These are phyloP conservation scores for Pyrochroa serraticornis DNA, from an alignment of 2,888 invertebrate species.

Conservation along the genomic window DNA sequence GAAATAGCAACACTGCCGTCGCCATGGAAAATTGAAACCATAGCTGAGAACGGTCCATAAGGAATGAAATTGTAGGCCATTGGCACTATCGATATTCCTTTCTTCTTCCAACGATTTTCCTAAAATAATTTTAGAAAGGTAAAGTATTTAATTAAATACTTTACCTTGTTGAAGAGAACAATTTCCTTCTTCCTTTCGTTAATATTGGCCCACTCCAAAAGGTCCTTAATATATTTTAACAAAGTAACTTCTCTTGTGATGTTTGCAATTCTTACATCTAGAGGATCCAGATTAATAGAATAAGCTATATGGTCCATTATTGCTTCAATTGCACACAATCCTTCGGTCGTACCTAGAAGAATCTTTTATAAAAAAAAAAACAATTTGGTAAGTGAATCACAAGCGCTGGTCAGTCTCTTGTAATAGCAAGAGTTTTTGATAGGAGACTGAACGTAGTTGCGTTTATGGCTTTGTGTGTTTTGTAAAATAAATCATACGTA, in stretches of 20 bases:
- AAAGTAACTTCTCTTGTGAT: constrained; percentile 49
- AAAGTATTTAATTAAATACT: not conserved
- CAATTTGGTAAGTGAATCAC: no score
- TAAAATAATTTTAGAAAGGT: constrained; percentile 37
- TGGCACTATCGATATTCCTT: constrained; percentile 71
- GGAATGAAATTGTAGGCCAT: constrained; percentile 69
- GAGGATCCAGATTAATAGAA: constrained; percentile 63
- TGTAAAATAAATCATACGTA: no score
- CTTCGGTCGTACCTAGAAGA: constrained; percentile 61
- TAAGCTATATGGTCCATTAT: constrained; percentile 72
- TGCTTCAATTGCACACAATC: constrained; percentile 65
- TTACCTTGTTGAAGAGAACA: constrained; percentile 64
- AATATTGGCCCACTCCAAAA: constrained; percentile 65
- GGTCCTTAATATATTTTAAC: constrained; percentile 62
- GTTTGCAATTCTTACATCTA: constrained; percentile 65
- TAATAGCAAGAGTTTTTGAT: no score
- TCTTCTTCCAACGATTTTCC: constrained; percentile 82
- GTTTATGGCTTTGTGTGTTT: no score
- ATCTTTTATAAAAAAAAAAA: no score
- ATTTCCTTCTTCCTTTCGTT: constrained; percentile 62
- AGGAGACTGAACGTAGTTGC: no score
- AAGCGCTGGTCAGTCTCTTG: no score
- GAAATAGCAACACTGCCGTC: constrained; percentile 74
- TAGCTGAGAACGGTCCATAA: constrained; percentile 63
- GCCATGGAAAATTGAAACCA: constrained; percentile 71